Evolutionary conservation across 2,888 invertebrate species (phyloP), one percentile per base, ranked within the genome.

Genomic region (Sphaerophoria taeniata): DNA sequence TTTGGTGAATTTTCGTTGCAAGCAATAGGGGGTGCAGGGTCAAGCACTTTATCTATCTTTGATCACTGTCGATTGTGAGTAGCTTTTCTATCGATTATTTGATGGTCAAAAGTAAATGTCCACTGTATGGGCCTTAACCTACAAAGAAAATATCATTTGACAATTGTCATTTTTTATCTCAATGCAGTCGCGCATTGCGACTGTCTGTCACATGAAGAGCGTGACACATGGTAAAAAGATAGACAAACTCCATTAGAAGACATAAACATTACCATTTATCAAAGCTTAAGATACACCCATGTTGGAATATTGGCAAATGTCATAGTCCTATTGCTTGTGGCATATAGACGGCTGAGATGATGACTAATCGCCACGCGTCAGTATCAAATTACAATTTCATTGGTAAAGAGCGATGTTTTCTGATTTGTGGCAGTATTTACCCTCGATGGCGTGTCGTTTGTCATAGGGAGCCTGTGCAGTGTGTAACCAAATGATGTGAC

Each of bases 361-460:
- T 85, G 85, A 85, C 85, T 81, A 85, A 85, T 85, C 85, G 81
- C 61, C 69, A 69, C 63, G 85, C 81, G 85, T 85, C 85, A 81
- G 72, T 85, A 81, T 85, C 85, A 85, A 85, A 85, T 85, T 85
- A 85, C 85, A 85, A 85, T 85, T 81, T 85, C 85, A 85, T 85
- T 85, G 81, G 81, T 81, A 85, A 85, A 81, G 76, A 85, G 70
- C 85, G 77, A 76, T 76, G 81, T 76, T 81, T 65, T 49, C 72
- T 85, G 85, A 85, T 85, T 85, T 85, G 81, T 81, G 85, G 81
- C 85, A 81, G 81, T 81, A 74, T 81, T 85, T 85, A 77, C 85
- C 81, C 70, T 85, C 81, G 81, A 81, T 85, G 85, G 85, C 85
- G 55, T 81, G 76, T 85, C 85, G 81, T 85, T 85, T 85, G 85